Percentiles rank a stretch among this genome's conserved stretches.
These are phyloP conservation scores for Tiliqua scincoides DNA, from an alignment of 2,113 vertebrate genomes.

Conservation along the genomic window DNA sequence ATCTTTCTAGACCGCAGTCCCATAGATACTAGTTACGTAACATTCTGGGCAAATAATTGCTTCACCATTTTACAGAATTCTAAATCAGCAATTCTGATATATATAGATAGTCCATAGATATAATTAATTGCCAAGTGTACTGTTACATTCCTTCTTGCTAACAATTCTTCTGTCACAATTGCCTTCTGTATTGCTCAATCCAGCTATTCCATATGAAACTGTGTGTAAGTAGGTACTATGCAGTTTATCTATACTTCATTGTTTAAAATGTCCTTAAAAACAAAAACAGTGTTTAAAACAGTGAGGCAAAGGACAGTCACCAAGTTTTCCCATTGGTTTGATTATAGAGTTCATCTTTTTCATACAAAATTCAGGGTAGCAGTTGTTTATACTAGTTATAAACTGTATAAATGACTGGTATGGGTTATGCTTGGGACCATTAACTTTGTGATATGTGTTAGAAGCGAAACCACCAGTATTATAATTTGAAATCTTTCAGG, in stretches of 20 bases:
- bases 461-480: neutral
- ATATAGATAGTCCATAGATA: neutral
- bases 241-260: neutral
- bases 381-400: neutral
- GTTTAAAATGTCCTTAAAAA: neutral
- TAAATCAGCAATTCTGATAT: neutral
- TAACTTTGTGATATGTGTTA: neutral
- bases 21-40: slow-evolving; percentile 14
- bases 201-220: neutral
- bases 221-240: neutral
- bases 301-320: neutral
- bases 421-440: neutral
- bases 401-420: too few relatives aligned
- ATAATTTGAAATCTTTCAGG: neutral
- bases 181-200: neutral
- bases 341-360: neutral
- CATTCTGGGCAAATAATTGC: slow-evolving; percentile 12
- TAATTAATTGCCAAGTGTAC: neutral
- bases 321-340: neutral
- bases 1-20: slow-evolving; percentile 11
- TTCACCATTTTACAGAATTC: neutral
- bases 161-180: too few relatives aligned
- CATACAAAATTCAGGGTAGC: neutral
- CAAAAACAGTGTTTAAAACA: neutral
- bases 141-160: neutral